Percentiles rank a stretch among this genome's conserved stretches.
Conservation (phyloP, 2,888 invertebrate genomes). For the Patella caerulea region DNA sequence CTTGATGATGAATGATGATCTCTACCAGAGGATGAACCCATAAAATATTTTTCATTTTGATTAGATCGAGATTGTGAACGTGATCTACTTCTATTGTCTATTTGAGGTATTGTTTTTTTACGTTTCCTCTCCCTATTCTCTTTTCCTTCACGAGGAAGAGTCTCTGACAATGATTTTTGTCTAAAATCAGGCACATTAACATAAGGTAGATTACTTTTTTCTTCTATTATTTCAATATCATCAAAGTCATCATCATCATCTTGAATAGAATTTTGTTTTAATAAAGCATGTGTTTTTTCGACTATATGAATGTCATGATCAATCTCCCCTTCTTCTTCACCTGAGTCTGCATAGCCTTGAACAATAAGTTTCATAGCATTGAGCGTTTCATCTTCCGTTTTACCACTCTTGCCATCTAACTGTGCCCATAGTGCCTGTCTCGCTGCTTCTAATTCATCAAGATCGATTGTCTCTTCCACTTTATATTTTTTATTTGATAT, state of each 20-base stretch:
- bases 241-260: constrained; percentile 23
- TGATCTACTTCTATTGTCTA: constrained; percentile 9
- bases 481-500: constrained; percentile 13
- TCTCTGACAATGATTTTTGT: too few species aligned
- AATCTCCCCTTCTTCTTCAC: constrained; percentile 69
- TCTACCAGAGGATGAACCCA: neutral
- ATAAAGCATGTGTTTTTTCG: neutral
- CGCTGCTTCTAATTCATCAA: constrained; percentile 21
- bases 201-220: constrained; percentile 13
- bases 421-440: constrained; percentile 19
- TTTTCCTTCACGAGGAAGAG: neutral
- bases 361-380: constrained; percentile 62
- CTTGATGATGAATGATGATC: neutral
- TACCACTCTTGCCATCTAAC: constrained; percentile 24
- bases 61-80: neutral
- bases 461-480: constrained; percentile 11
- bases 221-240: constrained; percentile 30
- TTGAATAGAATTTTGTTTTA: neutral
- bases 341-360: constrained; percentile 64
- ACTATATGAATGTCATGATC: constrained; percentile 51
- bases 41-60: neutral
- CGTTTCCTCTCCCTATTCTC: constrained; percentile 1
- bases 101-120: constrained; percentile 1
- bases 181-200: neutral
- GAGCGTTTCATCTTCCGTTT: constrained; percentile 31